Evolutionary conservation across 2,797 vertebrate genomes (phyloP), one percentile per base, ranked within the genome.

Genomic region (Leucoraja ocellata): DNA sequence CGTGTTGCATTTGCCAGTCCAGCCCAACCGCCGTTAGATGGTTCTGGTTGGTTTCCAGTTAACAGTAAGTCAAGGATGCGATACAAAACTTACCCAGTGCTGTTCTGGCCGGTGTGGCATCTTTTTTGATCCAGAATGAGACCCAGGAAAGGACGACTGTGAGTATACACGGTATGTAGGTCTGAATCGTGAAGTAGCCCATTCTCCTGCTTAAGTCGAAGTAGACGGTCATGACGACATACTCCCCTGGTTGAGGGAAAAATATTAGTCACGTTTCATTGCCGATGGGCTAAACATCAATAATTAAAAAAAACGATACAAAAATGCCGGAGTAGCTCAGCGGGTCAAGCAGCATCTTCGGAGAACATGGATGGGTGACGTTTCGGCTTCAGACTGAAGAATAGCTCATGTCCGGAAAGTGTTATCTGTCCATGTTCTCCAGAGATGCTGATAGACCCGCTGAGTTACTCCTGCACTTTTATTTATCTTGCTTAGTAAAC

Each of bases 121-220:
- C 98, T 95, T 99, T 99, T 95, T 99, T 99, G 94, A 99, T 99
- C 98, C 98, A 99, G 95, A 99, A 99, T 10, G 98, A 99, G 16
- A 99, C 98, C 98, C 98, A 99, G 88, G 98, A 99, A 74, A 99
- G 96, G 93, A 99, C 98, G 94, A 99, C 98, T 1, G 98, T 99
- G 94, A 99, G 96, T 95, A 99, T 98, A 95, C 98, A 99, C 93
- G 98, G 98, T 94, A 99, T 99, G 95, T 99, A 99, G 0, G 98
- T 99, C 95, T 99, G 98, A 95, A 99, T 99, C 94, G 98, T 99
- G 95, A 99, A 99, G 96, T 99, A 99, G 78, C 98, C 98, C 98
- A 99, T 99, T 95, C 98, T 97, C 95, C 98, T 96, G 79, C 98
- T 98, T 95, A 99, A 95, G 94, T 99, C 98, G 81, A 99, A 99